Base-by-base conservation (phyloP, 2,888 invertebrate species). In the Emesis furor region DNA sequence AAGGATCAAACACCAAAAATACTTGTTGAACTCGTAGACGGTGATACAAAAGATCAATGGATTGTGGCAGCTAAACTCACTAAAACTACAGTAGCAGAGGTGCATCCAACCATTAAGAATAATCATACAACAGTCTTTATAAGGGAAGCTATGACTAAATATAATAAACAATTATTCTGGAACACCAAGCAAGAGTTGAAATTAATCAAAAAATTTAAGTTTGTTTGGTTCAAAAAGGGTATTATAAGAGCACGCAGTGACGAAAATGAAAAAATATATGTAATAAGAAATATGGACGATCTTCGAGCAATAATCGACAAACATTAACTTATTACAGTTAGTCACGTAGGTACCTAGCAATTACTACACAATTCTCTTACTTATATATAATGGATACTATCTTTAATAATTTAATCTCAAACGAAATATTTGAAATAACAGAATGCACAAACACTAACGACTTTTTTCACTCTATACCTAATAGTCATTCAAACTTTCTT, bases 191-290 rank as follows among this genome's bases (percentile, higher is more conserved):
- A 79, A 35, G 75, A 79, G 55, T 55, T 82, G 37, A 79, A 76
- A 73, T 65, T 55, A 10, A 69, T 65, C 1, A 65, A 62, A 30
- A 73, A 82, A 10, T 82, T 73, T 32, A 79, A 77, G 51, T 81
- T 78, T 37, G 77, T 82, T 46, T 82, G 82, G 82, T 78, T 78
- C n/a, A 82, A 82, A 68, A 82, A 73, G 42, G 82, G 79, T 62
- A 4, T 65, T 14, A 78, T 82, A 6, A 67, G 72, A 68, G 82
- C 73, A 24, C 76, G 78, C 30, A 76, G 79, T 65, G 73, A 76
- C 24, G 75, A 73, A 14, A 67, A 55, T 14, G n/a, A 39, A 17
- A 71, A 78, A 51, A 37, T 67, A 10, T 67, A 71, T 14, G 78
- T 71, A 6, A 7, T 79, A 73, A 82, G 62, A 46, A 71, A 55